Conservation (phyloP, 2,113 vertebrate species). For the Panthera uncia region DNA sequence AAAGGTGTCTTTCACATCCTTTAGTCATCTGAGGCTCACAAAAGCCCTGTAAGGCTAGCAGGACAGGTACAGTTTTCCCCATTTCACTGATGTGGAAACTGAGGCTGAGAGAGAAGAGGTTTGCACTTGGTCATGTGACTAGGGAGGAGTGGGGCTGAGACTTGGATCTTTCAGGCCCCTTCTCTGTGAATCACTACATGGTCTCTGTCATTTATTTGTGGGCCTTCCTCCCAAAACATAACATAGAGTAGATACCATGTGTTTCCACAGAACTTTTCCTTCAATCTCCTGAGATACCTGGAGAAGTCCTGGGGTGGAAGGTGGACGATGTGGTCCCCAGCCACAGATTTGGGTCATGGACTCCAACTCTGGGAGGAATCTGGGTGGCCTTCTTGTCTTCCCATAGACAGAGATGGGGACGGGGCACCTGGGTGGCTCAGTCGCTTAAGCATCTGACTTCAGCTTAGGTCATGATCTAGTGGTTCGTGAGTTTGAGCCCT, state of each 20-base stretch:
- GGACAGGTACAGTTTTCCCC: background rate
- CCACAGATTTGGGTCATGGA: background rate
- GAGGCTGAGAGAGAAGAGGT: background rate
- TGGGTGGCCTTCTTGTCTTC: background rate
- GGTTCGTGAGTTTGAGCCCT: too few species aligned
- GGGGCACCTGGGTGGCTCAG: background rate
- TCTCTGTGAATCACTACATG: background rate
- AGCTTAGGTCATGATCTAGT: too few species aligned
- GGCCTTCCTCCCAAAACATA: background rate
- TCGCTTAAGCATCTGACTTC: too few species aligned
- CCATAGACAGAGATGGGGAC: background rate
- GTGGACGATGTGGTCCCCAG: background rate
- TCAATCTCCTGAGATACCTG: background rate
- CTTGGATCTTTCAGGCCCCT: background rate
- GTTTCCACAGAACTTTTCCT: background rate
- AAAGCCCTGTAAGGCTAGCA: background rate
- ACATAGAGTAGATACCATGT: background rate
- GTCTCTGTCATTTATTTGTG: background rate
- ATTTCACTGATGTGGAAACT: background rate
- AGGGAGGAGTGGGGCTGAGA: background rate
- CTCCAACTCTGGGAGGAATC: background rate
- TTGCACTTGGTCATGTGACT: background rate
- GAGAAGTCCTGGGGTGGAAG: background rate
- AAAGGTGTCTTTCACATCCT: background rate
- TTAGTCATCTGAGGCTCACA: background rate